Base-by-base conservation (phyloP, 2,797 vertebrate species). In the Phalanger gymnotis region DNA sequence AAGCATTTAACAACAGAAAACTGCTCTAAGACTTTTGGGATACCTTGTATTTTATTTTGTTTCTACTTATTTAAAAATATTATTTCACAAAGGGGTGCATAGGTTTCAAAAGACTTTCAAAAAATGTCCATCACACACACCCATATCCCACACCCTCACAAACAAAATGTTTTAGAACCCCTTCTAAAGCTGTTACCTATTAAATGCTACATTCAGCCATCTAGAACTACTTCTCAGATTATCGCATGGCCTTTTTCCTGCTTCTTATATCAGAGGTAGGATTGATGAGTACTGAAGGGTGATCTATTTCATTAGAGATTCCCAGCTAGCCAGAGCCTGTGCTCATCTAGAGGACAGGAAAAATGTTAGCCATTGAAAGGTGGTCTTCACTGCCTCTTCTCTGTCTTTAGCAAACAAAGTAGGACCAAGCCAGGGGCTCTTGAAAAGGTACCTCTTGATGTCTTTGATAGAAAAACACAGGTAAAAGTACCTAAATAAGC, bases 401-500 rank as follows among this genome's bases (percentile, higher is more conserved):
- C 93, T 53, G 90, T 95, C 94, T 92, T 87, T 57, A 40, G 94
- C 22, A 97, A 57, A 92, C n/a, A 55, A 54, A 47, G 54, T 47
- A 92, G 54, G 16, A 10, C 28, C 91, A 55, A 93, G 90, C 9
- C 92, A 95, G 5, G 54, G 94, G 25, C 90, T 53, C 25, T 95
- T 96, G 66, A 94, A 93, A 93, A 93, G 57, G n/a, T 55, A 52
- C n/a, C 31, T 90, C 90, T 96, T 90, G 58, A 96, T 96, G 94
- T 96, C 56, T 94, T 92, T 96, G n/a, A 91, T 81, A 89, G 93
- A 22, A 93, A 51, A 89, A 0, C 5, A 93, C 61, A 96, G 40
- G 90, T 34, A 89, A 94, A 95, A 95, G 54, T 73, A 28, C 22
- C 16, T 5, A 66, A 73, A 90, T 12, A 53, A 91, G n/a, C 5